Base-by-base conservation (phyloP, 2,888 invertebrate species). In the Acanthoscelides obtectus region DNA sequence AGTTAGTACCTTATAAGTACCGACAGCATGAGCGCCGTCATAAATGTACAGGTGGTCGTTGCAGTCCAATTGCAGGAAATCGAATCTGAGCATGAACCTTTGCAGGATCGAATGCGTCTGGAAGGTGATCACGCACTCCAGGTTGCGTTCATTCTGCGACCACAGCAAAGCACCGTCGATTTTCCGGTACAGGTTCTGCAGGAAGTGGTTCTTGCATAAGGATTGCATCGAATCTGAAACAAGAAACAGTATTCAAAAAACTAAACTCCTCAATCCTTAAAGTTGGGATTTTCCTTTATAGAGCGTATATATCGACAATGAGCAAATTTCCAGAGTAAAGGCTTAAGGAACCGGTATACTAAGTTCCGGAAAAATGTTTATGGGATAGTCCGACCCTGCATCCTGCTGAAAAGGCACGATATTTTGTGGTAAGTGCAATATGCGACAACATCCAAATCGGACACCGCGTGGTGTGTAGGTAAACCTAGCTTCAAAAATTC, bases 41-140 rank as follows among this genome's bases (percentile, higher is more conserved):
- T 94, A 97, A 83, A 97, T 94, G 82, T 92, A 94, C 71, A 97
- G 91, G 86, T 96, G 96, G 86, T 97, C 97, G 84, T 96, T 96
- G 87, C 97, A 97, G 87, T 97, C 97, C 76, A 97, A 89, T 85
- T 95, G 94, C 80, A 97, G 89, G 85, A 94, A 90, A 84, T 97
- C 96, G 86, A 97, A 97, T 82, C 96, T 91, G 81, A 97, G 90
- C 95, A 97, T 96, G 86, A 97, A 97, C 80, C 95, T 90, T 87
- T 97, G 97, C 81, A 96, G 89, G 81, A 97, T 95, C 84, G 96
- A 95, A 87, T 96, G 96, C 79, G 97, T 97, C 87, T 96, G 96
- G 87, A 96, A 97, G 72, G 96, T 97, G 84, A 96, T 93, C 81
- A 94, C 92, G 88, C 97, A 97, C 87, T 96, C 94, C 82, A 96